These are phyloP conservation scores for Drosophila stalkeri DNA, from an alignment of 2,888 invertebrate species.

Conservation along the genomic window DNA sequence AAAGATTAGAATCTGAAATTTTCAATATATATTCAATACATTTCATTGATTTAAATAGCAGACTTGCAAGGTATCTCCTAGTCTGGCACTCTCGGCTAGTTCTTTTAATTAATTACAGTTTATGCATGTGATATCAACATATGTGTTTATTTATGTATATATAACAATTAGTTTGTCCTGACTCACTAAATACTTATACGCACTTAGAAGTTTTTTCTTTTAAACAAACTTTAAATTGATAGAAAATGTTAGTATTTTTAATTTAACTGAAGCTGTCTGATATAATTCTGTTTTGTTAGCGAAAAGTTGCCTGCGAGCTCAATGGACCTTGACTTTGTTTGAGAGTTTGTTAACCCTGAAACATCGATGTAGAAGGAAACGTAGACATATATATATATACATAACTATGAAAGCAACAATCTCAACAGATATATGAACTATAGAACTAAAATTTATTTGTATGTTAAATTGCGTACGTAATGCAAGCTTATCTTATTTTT, in stretches of 20 bases:
- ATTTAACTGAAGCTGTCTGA: not conserved
- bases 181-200: not conserved
- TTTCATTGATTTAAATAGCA: not conserved
- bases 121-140: not conserved
- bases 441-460: not conserved
- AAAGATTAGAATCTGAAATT: too few species aligned
- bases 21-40: too few species aligned
- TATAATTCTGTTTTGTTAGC: not conserved
- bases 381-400: not conserved
- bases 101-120: not conserved
- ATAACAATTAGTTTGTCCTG: not conserved
- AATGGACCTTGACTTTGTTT: not conserved
- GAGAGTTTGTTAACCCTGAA: not conserved
- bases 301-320: not conserved
- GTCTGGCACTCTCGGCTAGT: not conserved
- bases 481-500: not conserved
- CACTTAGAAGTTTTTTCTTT: not conserved
- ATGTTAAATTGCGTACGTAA: not conserved
- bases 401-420: not conserved
- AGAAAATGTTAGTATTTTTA: not conserved
- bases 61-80: not conserved
- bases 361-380: not conserved
- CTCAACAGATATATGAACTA: not conserved
- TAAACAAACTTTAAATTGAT: not conserved
- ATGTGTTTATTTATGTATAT: not conserved